Conservation (phyloP, 1,140 invertebrate species). For the Luehdorfia chinensis region DNA sequence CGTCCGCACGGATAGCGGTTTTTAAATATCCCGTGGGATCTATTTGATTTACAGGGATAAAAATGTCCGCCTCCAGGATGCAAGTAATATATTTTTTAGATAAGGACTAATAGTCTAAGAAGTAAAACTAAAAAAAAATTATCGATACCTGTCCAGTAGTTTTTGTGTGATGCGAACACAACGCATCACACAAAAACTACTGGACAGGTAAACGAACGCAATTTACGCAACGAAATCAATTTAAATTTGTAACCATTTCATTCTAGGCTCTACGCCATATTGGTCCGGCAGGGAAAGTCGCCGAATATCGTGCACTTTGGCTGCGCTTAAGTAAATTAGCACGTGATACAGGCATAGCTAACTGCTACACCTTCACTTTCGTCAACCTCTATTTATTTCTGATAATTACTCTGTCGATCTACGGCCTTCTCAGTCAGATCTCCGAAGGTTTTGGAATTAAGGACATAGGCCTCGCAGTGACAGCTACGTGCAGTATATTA, state of each 20-base stretch:
- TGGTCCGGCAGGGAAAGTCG: constrained; percentile 80
- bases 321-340: constrained; percentile 80
- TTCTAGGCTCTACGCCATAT: constrained; percentile 79
- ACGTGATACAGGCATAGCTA: constrained; percentile 79
- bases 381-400: constrained; percentile 82
- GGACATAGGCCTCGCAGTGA: constrained; percentile 81
- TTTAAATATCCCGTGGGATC: no score
- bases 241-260: no score
- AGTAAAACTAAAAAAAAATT: no score
- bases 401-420: constrained; percentile 82
- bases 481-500: constrained; percentile 79
- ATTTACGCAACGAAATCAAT: not conserved
- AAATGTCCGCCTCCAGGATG: no score
- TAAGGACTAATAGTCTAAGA: no score
- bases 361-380: constrained; percentile 81
- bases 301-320: constrained; percentile 81
- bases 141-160: no score
- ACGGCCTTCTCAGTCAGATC: constrained; percentile 82
- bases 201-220: not conserved
- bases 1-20: no score
- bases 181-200: no score
- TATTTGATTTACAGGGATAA: no score
- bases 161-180: no score
- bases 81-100: no score
- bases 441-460: constrained; percentile 82